Conservation (phyloP, 2,113 vertebrate species). For the Thamnophis sirtalis region DNA sequence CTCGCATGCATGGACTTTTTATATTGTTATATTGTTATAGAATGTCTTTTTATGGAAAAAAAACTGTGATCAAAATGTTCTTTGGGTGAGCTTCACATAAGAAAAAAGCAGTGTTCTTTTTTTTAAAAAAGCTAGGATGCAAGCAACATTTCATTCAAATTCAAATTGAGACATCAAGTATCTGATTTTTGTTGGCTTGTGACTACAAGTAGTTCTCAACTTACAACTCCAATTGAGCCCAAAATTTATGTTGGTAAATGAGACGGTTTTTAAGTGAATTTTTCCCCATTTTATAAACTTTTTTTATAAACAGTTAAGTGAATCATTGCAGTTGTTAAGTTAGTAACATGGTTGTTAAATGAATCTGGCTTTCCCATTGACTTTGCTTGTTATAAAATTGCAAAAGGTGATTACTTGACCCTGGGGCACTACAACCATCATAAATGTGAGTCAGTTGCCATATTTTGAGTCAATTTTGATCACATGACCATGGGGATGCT, state of each 20-base stretch:
- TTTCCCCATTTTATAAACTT: not conserved
- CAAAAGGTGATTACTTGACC: not conserved
- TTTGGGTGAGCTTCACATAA: constrained; percentile 45
- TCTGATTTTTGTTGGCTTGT: not conserved
- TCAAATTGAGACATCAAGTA: constrained; percentile 26
- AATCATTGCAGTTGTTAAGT: not conserved
- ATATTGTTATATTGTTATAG: constrained; percentile 53
- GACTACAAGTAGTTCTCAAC: not conserved
- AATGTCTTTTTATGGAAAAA: constrained; percentile 54
- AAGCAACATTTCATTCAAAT: constrained; percentile 48
- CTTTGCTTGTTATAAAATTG: not conserved
- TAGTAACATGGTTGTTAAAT: not conserved
- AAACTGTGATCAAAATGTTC: constrained; percentile 45
- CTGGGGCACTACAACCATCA: not conserved
- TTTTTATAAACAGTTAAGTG: not conserved
- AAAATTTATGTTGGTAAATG: not conserved
- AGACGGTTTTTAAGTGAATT: not conserved
- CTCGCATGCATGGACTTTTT: constrained; percentile 45
- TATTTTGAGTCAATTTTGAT: not conserved
- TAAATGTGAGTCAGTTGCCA: not conserved
- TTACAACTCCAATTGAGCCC: not conserved
- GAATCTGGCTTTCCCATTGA: not conserved
- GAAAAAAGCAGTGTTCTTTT: constrained; percentile 36
- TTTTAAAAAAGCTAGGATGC: constrained; percentile 26
- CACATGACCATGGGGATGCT: not conserved